Evolutionary conservation across 2,888 invertebrate genomes (phyloP), one percentile per base, ranked within the genome.

Genomic region (Mylabris sibirica): DNA sequence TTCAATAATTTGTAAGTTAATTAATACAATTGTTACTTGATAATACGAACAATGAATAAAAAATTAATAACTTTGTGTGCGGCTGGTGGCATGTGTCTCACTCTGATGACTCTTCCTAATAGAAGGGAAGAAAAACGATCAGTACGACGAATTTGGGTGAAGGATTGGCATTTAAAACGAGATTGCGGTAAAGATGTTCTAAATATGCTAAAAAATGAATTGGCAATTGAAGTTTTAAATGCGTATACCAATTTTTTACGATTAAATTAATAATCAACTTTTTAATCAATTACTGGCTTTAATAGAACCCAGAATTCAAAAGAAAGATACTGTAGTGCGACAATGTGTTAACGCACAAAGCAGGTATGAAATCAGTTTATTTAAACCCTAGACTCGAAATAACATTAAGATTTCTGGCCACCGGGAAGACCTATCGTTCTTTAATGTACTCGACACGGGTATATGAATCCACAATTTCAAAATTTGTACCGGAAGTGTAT

Each of bases 401-500:
- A 12, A 65, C 65, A 35, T 30, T 65, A 24, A 38, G 65, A 3
- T 65, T 61, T 61, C 44, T 65, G 17, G 65, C 60, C 1, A 61
- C 61, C 9, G 41, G 65, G 6, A 60, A 65, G 41, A 41, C 38
- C n/a, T 65, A 49, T 60, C 22, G 60, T 9, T 60, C 61, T n/a
- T 22, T 65, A 9, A 65, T 60, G 44, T 61, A 65, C 60, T 24
- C 20, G 1, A 65, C 65, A 11, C 24, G 65, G 22, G 26, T 65
- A 20, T 34, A 65, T 60, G 65, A 65, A 30, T 34, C 20, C 14
- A 65, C 60, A 26, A 65, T 65, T 17, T 65, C 65, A 24, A 26
- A 12, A 34, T 60, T 65, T 65, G 38, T 65, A 24, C 65, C 65
- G 9, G 60, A 22, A 22, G 65, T 65, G 3, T 65, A 59, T 41